These are phyloP conservation scores for Anguilla marmorata DNA, from an alignment of 2,797 vertebrate species.

Conservation along the genomic window DNA sequence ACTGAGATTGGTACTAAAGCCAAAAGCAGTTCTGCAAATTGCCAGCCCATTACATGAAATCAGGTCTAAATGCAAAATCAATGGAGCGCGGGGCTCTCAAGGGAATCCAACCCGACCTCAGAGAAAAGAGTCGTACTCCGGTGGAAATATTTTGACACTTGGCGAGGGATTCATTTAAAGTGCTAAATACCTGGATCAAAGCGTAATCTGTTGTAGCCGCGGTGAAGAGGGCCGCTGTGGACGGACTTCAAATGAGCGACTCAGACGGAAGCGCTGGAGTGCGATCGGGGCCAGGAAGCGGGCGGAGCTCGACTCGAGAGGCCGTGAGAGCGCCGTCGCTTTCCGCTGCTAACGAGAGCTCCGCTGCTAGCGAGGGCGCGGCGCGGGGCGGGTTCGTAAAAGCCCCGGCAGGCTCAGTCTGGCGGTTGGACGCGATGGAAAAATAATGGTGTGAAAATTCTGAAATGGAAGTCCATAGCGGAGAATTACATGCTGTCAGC, in stretches of 20 bases:
- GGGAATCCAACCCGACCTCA: background rate
- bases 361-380: background rate
- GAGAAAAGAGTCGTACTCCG: background rate
- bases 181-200: constrained; percentile 35
- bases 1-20: background rate
- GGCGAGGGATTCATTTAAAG: constrained; percentile 27
- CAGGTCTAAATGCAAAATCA: constrained; percentile 4
- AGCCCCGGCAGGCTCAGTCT: background rate
- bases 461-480: background rate
- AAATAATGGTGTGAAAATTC: background rate
- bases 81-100: background rate
- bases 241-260: constrained; percentile 45
- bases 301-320: background rate
- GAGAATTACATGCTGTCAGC: background rate
- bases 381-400: background rate
- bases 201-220: constrained; percentile 35
- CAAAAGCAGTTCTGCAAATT: background rate
- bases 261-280: constrained; percentile 18
- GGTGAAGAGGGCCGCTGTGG: constrained; percentile 38
- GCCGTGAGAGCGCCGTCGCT: background rate
- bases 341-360: background rate
- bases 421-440: background rate
- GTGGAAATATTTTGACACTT: constrained; percentile 30
- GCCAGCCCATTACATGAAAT: background rate
- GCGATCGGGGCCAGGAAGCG: background rate